phyloP scores from a whole-genome alignment of 2,797 vertebrate species.

The Crenichthys baileyi region DNA sequence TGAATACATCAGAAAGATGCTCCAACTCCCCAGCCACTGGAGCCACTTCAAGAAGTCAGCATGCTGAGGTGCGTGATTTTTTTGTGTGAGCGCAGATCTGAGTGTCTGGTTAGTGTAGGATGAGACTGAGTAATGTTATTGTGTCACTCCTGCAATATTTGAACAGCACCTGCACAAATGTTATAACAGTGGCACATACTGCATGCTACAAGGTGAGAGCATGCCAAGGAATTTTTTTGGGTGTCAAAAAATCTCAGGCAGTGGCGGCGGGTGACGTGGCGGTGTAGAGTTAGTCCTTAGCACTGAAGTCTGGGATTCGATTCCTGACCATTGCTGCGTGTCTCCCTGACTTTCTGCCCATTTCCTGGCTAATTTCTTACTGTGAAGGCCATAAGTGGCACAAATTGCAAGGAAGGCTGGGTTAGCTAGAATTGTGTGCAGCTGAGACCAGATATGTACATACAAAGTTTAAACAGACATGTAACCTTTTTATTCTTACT shows the following conservation, averaged over 20 bases:
- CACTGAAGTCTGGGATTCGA: background rate
- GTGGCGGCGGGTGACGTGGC: background rate
- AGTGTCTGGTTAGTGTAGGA: background rate
- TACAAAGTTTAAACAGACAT: background rate
- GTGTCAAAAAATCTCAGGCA: background rate
- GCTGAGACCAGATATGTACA: background rate
- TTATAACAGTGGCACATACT: background rate
- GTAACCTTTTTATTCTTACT: too few species aligned
- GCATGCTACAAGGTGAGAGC: background rate
- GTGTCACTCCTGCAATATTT: background rate
- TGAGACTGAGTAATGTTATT: background rate
- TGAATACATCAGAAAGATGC: background rate
- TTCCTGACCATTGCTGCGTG: background rate
- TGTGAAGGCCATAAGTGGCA: background rate
- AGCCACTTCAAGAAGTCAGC: too few species aligned
- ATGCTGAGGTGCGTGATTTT: too few species aligned
- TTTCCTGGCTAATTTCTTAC: background rate
- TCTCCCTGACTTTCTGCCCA: too few species aligned
- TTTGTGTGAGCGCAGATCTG: background rate
- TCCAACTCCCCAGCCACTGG: background rate
- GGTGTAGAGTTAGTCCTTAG: background rate
- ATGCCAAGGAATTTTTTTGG: background rate
- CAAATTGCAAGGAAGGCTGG: background rate
- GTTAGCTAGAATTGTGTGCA: too few species aligned
- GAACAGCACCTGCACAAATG: background rate